Percentiles rank a stretch among this genome's conserved stretches.
phyloP scores from a whole-genome alignment of 2,113 vertebrate genomes.

The Grammomys surdaster region DNA sequence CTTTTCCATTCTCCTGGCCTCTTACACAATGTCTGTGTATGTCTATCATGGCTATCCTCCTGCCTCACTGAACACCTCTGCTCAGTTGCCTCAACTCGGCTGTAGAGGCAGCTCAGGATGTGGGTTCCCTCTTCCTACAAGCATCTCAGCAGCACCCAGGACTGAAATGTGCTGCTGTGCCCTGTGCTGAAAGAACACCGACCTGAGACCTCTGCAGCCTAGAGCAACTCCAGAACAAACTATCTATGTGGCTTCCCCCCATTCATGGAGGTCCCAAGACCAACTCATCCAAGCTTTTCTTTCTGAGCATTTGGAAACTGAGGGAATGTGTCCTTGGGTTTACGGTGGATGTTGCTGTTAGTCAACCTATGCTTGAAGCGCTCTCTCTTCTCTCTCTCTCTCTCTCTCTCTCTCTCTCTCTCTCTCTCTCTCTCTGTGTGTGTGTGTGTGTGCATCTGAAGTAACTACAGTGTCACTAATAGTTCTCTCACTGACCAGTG shows the following conservation, averaged over 20 bases:
- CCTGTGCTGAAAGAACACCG: neutral
- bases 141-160: neutral
- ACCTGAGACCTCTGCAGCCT: neutral
- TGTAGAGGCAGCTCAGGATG: neutral
- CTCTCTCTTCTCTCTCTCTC: too few relatives aligned
- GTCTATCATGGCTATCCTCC: neutral
- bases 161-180: neutral
- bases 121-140: neutral
- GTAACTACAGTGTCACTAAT: neutral
- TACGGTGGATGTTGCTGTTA: neutral
- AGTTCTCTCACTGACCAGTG: neutral
- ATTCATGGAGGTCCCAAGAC: neutral
- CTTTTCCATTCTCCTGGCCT: neutral
- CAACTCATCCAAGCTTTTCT: neutral
- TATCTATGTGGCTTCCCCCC: neutral
- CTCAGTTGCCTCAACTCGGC: neutral
- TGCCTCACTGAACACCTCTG: neutral
- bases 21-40: neutral
- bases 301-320: slow-evolving; percentile 21
- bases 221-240: neutral
- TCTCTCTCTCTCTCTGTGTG: too few relatives aligned
- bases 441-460: neutral
- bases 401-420: neutral
- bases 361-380: neutral
- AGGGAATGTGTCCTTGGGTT: slow-evolving; percentile 8